These are phyloP conservation scores for Thereva nobilitata DNA, from an alignment of 2,888 invertebrate species.

Conservation along the genomic window DNA sequence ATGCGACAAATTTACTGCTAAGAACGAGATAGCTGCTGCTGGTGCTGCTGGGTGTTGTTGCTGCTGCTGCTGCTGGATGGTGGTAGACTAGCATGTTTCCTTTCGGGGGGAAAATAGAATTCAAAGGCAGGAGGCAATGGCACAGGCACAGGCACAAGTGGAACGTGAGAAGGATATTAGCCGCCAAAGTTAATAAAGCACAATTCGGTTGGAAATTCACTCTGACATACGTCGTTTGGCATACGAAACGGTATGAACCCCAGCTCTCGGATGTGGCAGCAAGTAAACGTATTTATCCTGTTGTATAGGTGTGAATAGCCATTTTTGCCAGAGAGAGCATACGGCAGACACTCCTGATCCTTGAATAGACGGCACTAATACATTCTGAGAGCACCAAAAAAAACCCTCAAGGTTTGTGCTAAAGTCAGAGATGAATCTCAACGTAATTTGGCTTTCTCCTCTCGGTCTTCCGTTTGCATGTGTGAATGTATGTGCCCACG, in stretches of 20 bases:
- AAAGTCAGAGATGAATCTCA: slow-evolving; percentile 35
- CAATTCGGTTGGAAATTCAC: slow-evolving; percentile 32
- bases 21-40: neutral
- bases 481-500: slow-evolving; percentile 12
- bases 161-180: slow-evolving; percentile 28
- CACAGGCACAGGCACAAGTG: neutral
- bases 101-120: too few relatives aligned
- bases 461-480: neutral
- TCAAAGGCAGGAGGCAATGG: neutral
- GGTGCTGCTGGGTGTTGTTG: too few relatives aligned
- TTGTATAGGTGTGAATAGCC: slow-evolving; percentile 34
- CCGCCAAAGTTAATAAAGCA: slow-evolving; percentile 35
- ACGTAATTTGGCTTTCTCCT: slow-evolving; percentile 22
- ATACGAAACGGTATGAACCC: slow-evolving; percentile 27
- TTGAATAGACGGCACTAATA: too few relatives aligned
- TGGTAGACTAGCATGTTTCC: too few relatives aligned
- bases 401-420: slow-evolving; percentile 5
- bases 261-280: neutral
- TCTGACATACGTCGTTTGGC: slow-evolving; percentile 25
- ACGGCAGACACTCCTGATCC: slow-evolving; percentile 8
- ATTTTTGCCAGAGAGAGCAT: slow-evolving; percentile 8
- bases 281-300: neutral
- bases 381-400: neutral
- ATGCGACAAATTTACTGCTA: slow-evolving; percentile 19
- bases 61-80: too few relatives aligned